Base-by-base conservation (phyloP, 2,888 invertebrate genomes). In the Tethea ocularis region DNA sequence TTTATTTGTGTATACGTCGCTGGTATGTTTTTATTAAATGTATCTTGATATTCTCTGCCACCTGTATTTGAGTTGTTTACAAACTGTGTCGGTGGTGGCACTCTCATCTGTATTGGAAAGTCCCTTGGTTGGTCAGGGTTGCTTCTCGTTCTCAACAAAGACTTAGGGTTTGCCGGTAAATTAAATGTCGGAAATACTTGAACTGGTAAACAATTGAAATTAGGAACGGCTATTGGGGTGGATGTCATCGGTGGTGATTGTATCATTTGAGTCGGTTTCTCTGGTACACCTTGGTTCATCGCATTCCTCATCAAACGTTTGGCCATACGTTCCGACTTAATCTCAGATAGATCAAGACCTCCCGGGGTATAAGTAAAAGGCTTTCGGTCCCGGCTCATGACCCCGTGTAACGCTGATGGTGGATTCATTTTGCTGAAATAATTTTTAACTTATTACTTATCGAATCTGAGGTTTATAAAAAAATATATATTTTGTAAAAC, bases 321-420 rank as follows among this genome's bases (percentile, higher is more conserved):
- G 23, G 97, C 97, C 97, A 98, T 98, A 66, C 97, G 95, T 65
- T 98, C 98, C 56, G 98, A 98, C 75, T 96, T 95, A 68, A 98
- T 98, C 92, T 98, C 97, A 15, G 97, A 97, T 53, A 98, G 94
- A 88, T 98, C 97, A 61, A 98, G 94, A 74, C 98, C 98, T 13
- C 98, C 98, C 0, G 98, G 98, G 29, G 98, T 97, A 86, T 98
- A 98, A 24, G 98, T 98, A 86, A 98, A 98, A 38, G 98, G 98
- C 87, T 98, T 98, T 84, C 98, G 97, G 86, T 98, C 98, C 89
- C 97, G 97, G 84, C 96, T 96, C 96, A 97, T 96, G 55, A 98
- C 98, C 87, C 97, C 96, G 82, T 97, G 96, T 61, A 98, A 95
- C 68, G 97, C 97, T 65, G 96, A 95, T 61, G 98, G 98, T 55